Evolutionary conservation across 2,113 vertebrate genomes (phyloP), one percentile per base, ranked within the genome.

Genomic region (Lutjanus erythropterus): DNA sequence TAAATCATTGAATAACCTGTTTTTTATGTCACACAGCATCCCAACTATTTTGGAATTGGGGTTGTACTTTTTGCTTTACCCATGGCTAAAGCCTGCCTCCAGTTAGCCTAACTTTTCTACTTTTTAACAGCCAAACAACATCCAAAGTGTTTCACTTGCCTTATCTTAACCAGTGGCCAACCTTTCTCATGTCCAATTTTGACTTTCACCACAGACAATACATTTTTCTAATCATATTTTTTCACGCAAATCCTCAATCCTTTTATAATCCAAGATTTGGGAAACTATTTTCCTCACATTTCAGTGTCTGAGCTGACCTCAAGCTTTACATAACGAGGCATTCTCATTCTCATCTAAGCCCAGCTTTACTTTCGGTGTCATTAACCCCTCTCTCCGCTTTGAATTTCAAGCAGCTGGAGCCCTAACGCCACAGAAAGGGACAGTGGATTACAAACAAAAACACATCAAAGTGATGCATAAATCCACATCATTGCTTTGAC

Each of bases 391-490:
- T 76, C 23, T 72, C 27, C 25, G 59, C 71, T 75, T 64, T 71
- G 71, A 65, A 70, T 86, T 37, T 44, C 31, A 55, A 68, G 37
- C 75, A 72, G 33, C 16, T 33, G 61, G 21, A 73, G 71, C 73
- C 37, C 37, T 3, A 21, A 39, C 6, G 11, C 74, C 73, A 62
- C 49, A 69, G 68, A 79, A 77, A 53, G 68, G 76, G 68, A 74
- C 75, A 81, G 82, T 62, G 49, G 74, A 65, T 75, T 58, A 84
- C 68, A 90, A 88, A 91, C 78, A 88, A 84, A 85, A 90, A 81
- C 56, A 81, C 90, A 84, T 89, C 81, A 90, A 91, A 92, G 89
- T 68, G 72, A 67, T 79, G 75, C 80, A 87, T 72, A 59, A 85
- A 88, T 84, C 83, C 83, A 83, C 75, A 90, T 82, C 52, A 27